These are phyloP conservation scores for Cherax quadricarinatus DNA, from an alignment of 1,140 invertebrate genomes.

Conservation along the genomic window DNA sequence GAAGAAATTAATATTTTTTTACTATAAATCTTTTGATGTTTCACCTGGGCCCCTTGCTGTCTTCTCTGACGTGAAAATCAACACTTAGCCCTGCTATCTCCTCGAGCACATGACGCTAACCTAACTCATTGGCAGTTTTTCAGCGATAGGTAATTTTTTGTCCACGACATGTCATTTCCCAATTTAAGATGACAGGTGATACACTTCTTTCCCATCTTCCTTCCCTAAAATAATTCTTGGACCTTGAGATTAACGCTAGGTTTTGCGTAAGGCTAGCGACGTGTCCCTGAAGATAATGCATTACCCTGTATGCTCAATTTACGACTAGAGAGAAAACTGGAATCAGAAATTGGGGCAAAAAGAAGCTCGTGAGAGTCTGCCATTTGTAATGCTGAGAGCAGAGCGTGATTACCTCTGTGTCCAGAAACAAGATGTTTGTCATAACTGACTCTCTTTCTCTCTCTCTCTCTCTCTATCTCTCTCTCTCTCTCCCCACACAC, in stretches of 20 bases:
- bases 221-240: background rate
- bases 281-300: background rate
- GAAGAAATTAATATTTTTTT: too few species aligned
- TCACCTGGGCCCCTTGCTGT: too few species aligned
- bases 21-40: too few species aligned
- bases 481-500: too few species aligned
- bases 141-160: background rate
- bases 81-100: too few species aligned
- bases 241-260: conserved; percentile 1
- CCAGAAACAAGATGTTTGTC: background rate
- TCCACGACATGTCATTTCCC: background rate
- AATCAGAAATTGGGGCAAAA: background rate
- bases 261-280: background rate
- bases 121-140: background rate
- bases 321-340: conserved; percentile 10
- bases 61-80: too few species aligned
- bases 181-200: conserved; percentile 28
- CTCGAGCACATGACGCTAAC: too few species aligned
- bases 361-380: background rate
- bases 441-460: too few species aligned
- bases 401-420: background rate
- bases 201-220: background rate
- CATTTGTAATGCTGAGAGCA: background rate
- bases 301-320: background rate
- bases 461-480: too few species aligned